Base-by-base conservation (phyloP, 1,140 invertebrate genomes). In the Drosophila arizonae region DNA sequence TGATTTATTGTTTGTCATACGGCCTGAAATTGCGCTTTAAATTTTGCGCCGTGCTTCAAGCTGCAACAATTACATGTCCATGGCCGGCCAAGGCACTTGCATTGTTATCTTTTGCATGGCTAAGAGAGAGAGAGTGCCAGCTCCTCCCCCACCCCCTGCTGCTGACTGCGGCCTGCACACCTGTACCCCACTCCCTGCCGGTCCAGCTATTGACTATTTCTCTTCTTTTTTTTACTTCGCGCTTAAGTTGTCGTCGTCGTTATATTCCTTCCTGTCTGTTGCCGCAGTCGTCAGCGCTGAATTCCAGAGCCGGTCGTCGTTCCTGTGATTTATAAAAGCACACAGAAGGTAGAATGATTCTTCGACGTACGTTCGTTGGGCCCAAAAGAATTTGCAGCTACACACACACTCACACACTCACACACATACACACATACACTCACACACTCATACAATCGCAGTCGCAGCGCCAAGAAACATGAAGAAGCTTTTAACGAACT, bases 401-500 rank as follows among this genome's bases (percentile, higher is more conserved):
- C 45, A 26, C 66, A 79, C 43, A 69, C 11, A 66, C 2, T 43
- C 54, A 54, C 26, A 72, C 41, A 54, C 28, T 48, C 30, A 68
- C 30, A 50, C 64, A 60, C 9, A 45, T 15, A 65, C 36, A 43
- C 43, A 6, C 13, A 39, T 8, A 33, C 30, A 33, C 30, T 33
- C 30, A 8, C 1, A 15, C 11, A 51, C 45, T 8, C 48, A 58
- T 48, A 70, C 46, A 56, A 30, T 62, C 2, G 17, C 15, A 50
- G 10, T 48, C 28, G 45, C 45, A 63, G 10, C 63, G 62, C 62
- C 62, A 79, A 86, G 82, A 82, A 87, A 87, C 82, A 87, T 82
- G 82, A 87, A 87, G 82, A 87, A 87, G 82, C 82, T 87, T 87
- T 87, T 87, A 87, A 87, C 84, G 84, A 88, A 88, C 84, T 88